phyloP scores from a whole-genome alignment of 2,113 vertebrate species.

The Pelvicachromis taeniatus region DNA sequence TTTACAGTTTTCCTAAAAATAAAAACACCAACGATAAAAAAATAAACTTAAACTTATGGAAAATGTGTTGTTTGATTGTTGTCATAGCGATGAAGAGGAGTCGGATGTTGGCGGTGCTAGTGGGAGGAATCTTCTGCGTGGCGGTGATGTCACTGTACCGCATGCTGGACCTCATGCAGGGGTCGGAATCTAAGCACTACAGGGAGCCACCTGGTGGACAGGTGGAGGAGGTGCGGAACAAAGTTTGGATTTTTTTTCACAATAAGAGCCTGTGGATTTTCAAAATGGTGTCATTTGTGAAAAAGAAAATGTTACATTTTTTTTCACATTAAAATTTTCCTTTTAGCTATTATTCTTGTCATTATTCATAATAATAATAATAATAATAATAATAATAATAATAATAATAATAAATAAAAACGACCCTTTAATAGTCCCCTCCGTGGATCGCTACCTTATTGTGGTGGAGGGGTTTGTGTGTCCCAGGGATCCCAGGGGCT shows the following conservation, averaged over 20 bases:
- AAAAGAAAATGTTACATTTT: neutral
- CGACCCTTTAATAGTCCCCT: too few species aligned
- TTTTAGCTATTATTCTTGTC: neutral
- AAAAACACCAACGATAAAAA: neutral
- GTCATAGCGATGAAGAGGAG: constrained; percentile 34
- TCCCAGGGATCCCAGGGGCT: too few species aligned
- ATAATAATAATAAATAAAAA: neutral
- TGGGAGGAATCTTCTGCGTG: constrained; percentile 37
- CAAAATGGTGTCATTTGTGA: neutral
- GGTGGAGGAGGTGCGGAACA: neutral
- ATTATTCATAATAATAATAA: neutral
- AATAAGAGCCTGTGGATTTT: neutral
- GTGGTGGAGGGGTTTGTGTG: too few species aligned
- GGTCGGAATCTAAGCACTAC: neutral
- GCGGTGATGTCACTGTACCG: constrained; percentile 42
- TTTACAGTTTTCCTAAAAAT: neutral
- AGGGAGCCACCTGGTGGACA: neutral
- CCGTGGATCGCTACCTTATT: too few species aligned
- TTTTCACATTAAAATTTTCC: neutral
- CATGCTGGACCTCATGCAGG: constrained; percentile 48
- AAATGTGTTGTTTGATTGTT: neutral
- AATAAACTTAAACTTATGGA: neutral
- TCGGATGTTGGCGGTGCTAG: neutral
- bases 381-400: neutral
- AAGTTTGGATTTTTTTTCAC: neutral